phyloP scores from a whole-genome alignment of 92 coral and sea anemone genomes.

The Anthopleura xanthogrammica region DNA sequence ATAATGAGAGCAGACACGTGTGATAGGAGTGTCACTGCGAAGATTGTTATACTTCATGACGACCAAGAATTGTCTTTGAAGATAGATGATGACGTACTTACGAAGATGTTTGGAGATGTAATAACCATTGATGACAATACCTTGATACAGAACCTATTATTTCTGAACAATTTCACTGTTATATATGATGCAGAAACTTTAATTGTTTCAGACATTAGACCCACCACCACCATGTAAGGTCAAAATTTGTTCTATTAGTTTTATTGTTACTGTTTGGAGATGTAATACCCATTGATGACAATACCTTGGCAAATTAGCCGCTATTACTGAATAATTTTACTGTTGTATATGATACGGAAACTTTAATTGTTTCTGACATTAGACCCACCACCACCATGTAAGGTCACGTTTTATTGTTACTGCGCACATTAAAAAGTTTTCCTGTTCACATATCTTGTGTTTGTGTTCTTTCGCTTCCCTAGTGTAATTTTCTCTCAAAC shows the following conservation, averaged over 20 bases:
- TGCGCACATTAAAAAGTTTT: background rate
- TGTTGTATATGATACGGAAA: too few relatives aligned
- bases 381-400: background rate
- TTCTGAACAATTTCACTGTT: constrained; percentile 26
- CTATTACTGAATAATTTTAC: too few relatives aligned
- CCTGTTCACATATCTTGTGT: constrained; percentile 4
- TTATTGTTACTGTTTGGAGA: too few relatives aligned
- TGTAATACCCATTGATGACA: too few relatives aligned
- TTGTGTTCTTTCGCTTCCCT: constrained; percentile 2
- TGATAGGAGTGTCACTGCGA: constrained; percentile 25
- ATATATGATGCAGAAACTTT: too few relatives aligned
- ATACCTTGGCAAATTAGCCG: too few relatives aligned
- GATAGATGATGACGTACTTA: constrained; percentile 28
- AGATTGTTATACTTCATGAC: constrained; percentile 22
- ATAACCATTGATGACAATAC: constrained; percentile 27
- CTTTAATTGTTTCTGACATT: too few relatives aligned
- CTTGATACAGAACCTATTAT: constrained; percentile 29
- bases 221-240: background rate
- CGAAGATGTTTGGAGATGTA: constrained; percentile 41
- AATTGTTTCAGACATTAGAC: too few relatives aligned
- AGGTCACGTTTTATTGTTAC: constrained; percentile 4
- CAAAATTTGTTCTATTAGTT: too few relatives aligned
- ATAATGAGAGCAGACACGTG: constrained; percentile 27
- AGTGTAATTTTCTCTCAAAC: background rate
- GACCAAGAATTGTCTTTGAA: constrained; percentile 34